These are phyloP conservation scores for Napeogenes sylphis DNA, from an alignment of 2,888 invertebrate species.

Conservation along the genomic window DNA sequence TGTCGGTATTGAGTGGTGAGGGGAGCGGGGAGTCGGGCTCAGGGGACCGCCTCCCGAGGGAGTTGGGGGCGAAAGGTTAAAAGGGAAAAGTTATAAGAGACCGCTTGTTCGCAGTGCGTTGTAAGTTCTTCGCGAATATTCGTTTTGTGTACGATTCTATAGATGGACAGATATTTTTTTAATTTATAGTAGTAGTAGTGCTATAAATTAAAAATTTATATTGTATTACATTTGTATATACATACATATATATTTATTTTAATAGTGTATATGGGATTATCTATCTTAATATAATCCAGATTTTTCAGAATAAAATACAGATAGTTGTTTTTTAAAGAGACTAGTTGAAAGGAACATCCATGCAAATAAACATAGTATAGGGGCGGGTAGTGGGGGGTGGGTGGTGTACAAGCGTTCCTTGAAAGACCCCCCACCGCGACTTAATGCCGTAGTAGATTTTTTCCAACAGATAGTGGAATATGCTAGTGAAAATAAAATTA, in stretches of 20 bases:
- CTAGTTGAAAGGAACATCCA: constrained; percentile 51
- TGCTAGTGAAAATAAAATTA: constrained; percentile 30
- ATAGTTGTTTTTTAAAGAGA: constrained; percentile 35
- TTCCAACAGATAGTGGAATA: constrained; percentile 56
- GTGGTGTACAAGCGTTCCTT: constrained; percentile 59
- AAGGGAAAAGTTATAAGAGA: constrained; percentile 78
- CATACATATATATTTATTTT: too few species aligned
- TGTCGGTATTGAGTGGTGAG: constrained; percentile 77
- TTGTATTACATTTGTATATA: too few species aligned
- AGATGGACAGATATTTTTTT: too few species aligned
- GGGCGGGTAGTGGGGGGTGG: constrained; percentile 37
- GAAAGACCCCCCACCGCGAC: constrained; percentile 59
- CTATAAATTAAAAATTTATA: too few species aligned
- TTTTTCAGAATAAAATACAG: neutral
- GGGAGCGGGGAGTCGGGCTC: constrained; percentile 70
- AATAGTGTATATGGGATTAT: neutral
- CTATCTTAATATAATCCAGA: neutral
- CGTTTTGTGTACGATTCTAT: constrained; percentile 61
- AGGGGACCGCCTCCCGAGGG: constrained; percentile 77
- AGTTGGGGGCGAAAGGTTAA: constrained; percentile 70
- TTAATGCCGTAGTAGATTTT: constrained; percentile 69
- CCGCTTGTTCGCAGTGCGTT: constrained; percentile 72
- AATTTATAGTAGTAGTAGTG: too few species aligned
- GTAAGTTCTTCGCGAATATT: constrained; percentile 53
- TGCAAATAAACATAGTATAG: constrained; percentile 68